phyloP scores from a whole-genome alignment of 2,888 invertebrate species.

The Ypsolopha sequella region DNA sequence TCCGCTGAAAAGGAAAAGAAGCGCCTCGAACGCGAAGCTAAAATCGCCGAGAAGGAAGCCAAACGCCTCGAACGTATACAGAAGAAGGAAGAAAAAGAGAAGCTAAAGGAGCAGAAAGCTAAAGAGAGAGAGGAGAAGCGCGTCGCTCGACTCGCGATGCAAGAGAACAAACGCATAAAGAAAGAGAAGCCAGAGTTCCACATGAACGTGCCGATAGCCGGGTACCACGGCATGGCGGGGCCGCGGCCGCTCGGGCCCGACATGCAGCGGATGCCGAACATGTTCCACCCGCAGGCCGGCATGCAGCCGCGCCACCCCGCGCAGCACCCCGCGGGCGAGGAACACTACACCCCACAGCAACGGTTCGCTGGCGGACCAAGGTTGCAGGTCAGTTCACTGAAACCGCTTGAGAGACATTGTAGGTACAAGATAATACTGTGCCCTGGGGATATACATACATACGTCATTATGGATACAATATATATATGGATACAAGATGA shows the following conservation, averaged over 20 bases:
- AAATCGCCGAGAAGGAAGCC: constrained; percentile 60
- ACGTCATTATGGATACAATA: too few relatives aligned
- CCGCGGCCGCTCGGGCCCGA: constrained; percentile 20
- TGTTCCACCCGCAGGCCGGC: constrained; percentile 9
- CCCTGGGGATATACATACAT: too few relatives aligned
- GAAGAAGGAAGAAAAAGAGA: constrained; percentile 61
- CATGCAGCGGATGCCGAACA: constrained; percentile 18
- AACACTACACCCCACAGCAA: constrained; percentile 23
- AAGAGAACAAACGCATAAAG: constrained; percentile 52
- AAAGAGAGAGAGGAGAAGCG: constrained; percentile 60
- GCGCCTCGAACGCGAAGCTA: constrained; percentile 64
- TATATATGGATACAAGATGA: too few relatives aligned
- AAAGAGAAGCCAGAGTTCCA: constrained; percentile 37
- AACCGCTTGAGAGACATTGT: too few relatives aligned
- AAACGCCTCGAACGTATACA: constrained; percentile 54
- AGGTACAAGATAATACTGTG: too few relatives aligned
- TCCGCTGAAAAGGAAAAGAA: constrained; percentile 68
- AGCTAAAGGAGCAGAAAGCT: constrained; percentile 55
- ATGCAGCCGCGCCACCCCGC: constrained; percentile 13
- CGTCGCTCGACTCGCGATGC: constrained; percentile 46
- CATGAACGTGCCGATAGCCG: constrained; percentile 5
- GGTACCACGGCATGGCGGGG: not conserved
- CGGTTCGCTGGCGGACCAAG: constrained; percentile 37
- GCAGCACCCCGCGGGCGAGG: constrained; percentile 2
- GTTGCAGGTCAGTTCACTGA: constrained; percentile 26